Percentiles rank a stretch among this genome's conserved stretches.
Evolutionary conservation across 1,140 invertebrate species (phyloP).

Genomic region (Platyscapa corneri): DNA sequence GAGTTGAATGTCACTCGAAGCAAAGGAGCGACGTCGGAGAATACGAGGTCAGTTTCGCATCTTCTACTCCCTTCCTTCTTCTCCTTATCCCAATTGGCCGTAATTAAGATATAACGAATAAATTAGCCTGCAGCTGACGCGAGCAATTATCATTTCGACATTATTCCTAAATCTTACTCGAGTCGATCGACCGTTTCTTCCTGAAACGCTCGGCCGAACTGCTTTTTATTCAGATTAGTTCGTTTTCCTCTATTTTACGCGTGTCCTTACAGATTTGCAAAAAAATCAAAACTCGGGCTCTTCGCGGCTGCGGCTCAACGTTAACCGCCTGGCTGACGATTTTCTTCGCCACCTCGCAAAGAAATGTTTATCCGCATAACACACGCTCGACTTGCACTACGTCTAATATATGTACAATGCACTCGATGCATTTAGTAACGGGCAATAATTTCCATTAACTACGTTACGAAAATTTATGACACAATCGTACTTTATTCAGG

Average conservation of each 20-base stretch:
- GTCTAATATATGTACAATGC: background rate
- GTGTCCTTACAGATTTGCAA: too few relatives aligned
- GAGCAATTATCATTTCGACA: background rate
- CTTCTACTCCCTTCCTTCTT: background rate
- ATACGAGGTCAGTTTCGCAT: background rate
- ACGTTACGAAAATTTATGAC: background rate
- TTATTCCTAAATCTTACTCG: too few relatives aligned
- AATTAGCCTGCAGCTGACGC: background rate
- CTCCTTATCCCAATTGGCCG: background rate
- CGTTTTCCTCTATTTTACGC: too few relatives aligned
- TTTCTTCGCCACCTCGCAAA: background rate
- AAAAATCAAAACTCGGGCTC: too few relatives aligned
- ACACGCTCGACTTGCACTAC: too few relatives aligned
- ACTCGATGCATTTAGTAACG: background rate
- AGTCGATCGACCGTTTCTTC: too few relatives aligned
- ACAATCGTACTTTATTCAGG: background rate
- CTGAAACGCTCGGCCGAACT: too few relatives aligned
- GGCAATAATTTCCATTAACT: background rate
- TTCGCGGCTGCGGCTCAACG: too few relatives aligned
- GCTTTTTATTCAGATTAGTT: too few relatives aligned
- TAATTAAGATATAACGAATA: background rate
- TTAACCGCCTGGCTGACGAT: background rate
- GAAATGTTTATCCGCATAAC: background rate
- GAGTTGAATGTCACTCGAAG: conserved; percentile 5
- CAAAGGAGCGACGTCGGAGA: background rate